Conservation (phyloP, 2,888 invertebrate species). For the Leptogaster cylindrica region DNA sequence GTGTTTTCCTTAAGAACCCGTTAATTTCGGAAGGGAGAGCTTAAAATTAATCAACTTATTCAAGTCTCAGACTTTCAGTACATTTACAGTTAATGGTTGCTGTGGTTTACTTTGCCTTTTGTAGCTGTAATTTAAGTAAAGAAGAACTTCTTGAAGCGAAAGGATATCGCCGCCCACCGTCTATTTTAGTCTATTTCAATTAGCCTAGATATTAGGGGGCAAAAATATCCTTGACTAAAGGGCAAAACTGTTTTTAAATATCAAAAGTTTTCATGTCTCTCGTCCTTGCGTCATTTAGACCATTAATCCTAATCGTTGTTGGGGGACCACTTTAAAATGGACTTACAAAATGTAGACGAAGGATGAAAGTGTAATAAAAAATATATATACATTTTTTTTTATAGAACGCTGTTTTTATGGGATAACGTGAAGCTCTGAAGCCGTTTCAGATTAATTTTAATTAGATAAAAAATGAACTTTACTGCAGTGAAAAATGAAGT, state of each 20-base stretch:
- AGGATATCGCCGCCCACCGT: neutral
- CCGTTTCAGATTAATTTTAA: conserved; percentile 32
- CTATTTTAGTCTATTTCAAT: conserved; percentile 35
- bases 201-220: conserved; percentile 1
- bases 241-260: conserved; percentile 39
- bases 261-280: conserved; percentile 28
- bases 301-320: conserved; percentile 39
- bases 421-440: no score
- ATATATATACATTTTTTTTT: no score
- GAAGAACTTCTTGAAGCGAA: neutral
- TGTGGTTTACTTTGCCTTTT: neutral
- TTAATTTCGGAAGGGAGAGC: conserved; percentile 17
- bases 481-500: conserved; percentile 18
- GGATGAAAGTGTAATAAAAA: no score
- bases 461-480: conserved; percentile 26
- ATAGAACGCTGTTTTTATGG: no score
- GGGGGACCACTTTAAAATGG: conserved; percentile 14
- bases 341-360: no score
- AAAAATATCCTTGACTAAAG: conserved; percentile 18
- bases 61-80: conserved; percentile 4
- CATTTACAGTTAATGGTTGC: conserved; percentile 8
- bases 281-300: conserved; percentile 28
- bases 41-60: conserved; percentile 35
- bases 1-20: no score
- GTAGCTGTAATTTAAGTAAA: conserved; percentile 16